Conservation (phyloP, 2,797 vertebrate species). For the Tapirus indicus region DNA sequence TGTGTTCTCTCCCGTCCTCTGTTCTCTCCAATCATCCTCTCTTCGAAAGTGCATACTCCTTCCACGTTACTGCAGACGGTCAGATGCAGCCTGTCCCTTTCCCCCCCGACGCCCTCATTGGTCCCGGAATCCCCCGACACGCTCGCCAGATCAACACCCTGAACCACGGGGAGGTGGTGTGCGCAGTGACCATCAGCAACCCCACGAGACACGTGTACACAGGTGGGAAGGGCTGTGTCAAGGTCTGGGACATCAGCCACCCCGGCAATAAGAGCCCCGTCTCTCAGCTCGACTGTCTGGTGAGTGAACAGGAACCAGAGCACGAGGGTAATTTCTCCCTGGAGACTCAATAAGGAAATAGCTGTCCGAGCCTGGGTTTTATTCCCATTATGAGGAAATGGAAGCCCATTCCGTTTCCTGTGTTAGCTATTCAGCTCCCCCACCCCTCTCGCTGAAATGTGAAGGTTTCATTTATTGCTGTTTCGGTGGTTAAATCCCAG, state of each 20-base stretch:
- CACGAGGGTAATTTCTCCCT: constrained; percentile 70
- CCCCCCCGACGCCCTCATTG: constrained; percentile 91
- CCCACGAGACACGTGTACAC: constrained; percentile 93
- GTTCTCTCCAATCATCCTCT: not conserved
- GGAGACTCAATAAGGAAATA: constrained; percentile 80
- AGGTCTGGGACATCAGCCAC: constrained; percentile 94
- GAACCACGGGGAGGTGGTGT: constrained; percentile 91
- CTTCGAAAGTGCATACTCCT: constrained; percentile 90
- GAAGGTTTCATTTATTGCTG: constrained; percentile 50
- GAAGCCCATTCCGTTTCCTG: constrained; percentile 76
- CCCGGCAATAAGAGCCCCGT: constrained; percentile 93
- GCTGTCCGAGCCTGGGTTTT: constrained; percentile 76
- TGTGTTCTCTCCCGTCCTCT: not conserved
- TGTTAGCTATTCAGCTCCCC: constrained; percentile 54
- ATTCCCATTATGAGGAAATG: constrained; percentile 79
- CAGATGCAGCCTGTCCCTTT: constrained; percentile 94
- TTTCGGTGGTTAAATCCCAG: constrained; percentile 62
- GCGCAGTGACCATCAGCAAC: constrained; percentile 93
- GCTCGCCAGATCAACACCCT: constrained; percentile 92
- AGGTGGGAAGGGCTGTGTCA: constrained; percentile 92
- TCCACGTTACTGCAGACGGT: constrained; percentile 92
- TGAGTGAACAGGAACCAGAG: constrained; percentile 85
- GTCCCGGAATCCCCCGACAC: constrained; percentile 91
- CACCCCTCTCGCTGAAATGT: not conserved
- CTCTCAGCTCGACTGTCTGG: constrained; percentile 93